Evolutionary conservation across 23 tunicate species (phyloP), one percentile per base, ranked within the genome.

Genomic region (Aplidium turbinatum): DNA sequence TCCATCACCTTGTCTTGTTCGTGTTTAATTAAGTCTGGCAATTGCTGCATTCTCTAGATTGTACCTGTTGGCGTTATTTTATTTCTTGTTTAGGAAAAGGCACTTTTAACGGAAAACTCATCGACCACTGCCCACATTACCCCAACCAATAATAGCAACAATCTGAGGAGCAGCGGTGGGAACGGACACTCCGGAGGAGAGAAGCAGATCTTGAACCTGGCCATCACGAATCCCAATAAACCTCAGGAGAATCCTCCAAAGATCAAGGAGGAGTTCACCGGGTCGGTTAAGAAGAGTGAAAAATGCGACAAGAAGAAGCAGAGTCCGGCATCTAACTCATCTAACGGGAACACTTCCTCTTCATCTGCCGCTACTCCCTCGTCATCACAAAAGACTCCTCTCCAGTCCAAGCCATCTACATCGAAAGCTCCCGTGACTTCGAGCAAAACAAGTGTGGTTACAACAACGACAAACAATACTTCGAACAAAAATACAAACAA

Each of bases 321-420:
- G 19, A 70, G 76, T 70, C 76, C 76, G 33, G 54, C 70, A 28
- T 45, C 65, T 16, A 68, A 38, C 58, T 35, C 85, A 23, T 65
- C 91, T 6, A 51, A 81, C 47, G 36, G 66, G 0, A 35, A 32
- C 16, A 13, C 77, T 24, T 31, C 73, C n/a, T 20, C 75, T 19
- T 38, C 18, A n/a, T 22, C 85, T 2, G 46, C 74, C 18, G 24
- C 78, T 9, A 39, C 78, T 31, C 20, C 57, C 34, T 9, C 57
- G 23, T 28, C 82, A 0, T 39, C 78, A 34, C 35, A 28, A 23
- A 13, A 79, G n/a, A 38, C 18, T 0, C 23, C 79, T 1, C 6
- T 62, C 47, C 35, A 33, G 28, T 4, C 76, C 23, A 47, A 20
- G 31, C 38, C 48, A 3, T 36, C 76, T 25, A 16, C 38, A 4